Evolutionary conservation across 2,888 invertebrate species (phyloP), one percentile per base, ranked within the genome.

Genomic region (Hylaea fasciaria): DNA sequence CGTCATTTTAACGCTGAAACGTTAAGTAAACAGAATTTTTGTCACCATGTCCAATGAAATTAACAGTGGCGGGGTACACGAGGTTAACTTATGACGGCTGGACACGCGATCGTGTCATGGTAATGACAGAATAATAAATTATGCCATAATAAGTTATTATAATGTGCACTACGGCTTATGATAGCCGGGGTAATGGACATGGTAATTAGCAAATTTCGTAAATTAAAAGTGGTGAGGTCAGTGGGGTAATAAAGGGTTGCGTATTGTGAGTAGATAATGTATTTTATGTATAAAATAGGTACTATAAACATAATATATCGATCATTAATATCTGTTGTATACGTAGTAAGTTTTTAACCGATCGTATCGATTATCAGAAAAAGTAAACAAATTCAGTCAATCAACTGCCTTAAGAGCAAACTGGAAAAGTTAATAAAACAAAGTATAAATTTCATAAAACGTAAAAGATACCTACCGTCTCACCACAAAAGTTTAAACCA

Each of bases 91-190:
- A 92, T 91, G 92, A 91, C 82, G 73, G 68, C 72, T 57, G 63
- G 74, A 73, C 92, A 92, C 91, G 92, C 92, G 80, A 91, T 67
- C 81, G 78, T 80, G 90, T 89, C 88, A 86, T 74, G 73, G 84
- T 91, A 92, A 91, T 87, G 91, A 91, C 89, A 90, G 87, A 82
- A 90, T 90, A 90, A 92, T 91, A 91, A 91, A 91, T 92, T 88
- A 91, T 87, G 83, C 81, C 84, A 87, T 91, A 92, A 91, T 91
- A 91, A 91, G 77, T 90, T 89, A 91, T 88, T 89, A 88, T 91
- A 90, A 89, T 89, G 86, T 85, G 74, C 80, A 81, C 83, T 73
- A 77, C 77, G 81, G 81, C 80, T 81, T 84, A 85, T 82, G 81
- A 85, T 83, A 83, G 75, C 72, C 77, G 72, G 70, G 69, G 65